These are phyloP conservation scores for Masticophis lateralis DNA, from an alignment of 2,797 vertebrate genomes.

Conservation along the genomic window DNA sequence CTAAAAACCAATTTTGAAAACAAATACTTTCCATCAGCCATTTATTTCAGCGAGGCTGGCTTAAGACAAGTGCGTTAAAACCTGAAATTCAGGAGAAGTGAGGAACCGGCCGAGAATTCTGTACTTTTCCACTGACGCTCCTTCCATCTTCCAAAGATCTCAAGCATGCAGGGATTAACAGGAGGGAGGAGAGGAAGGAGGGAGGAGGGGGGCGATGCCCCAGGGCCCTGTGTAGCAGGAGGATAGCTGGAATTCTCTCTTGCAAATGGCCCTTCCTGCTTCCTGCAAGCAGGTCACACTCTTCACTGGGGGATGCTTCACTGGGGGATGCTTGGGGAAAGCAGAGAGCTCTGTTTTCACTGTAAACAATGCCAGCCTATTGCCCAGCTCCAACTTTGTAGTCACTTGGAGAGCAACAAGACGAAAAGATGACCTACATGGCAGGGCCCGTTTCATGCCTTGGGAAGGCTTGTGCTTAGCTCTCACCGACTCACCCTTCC, in stretches of 20 bases:
- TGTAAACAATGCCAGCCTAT: fast-evolving
- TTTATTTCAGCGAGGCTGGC: neutral
- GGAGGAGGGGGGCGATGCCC: neutral
- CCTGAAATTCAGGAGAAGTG: neutral
- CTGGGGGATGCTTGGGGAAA: neutral
- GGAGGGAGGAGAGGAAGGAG: too few species aligned
- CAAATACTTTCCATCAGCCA: neutral
- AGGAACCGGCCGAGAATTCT: neutral
- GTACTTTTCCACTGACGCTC: neutral
- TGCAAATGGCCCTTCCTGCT: neutral
- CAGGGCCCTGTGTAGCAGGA: neutral
- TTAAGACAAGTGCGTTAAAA: neutral
- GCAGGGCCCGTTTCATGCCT: neutral
- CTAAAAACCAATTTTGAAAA: neutral
- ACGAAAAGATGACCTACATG: neutral
- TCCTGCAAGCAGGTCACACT: neutral
- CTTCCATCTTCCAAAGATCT: neutral
- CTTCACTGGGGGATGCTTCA: neutral
- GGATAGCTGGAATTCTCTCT: neutral
- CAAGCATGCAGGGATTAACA: fast-evolving
- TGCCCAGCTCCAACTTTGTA: neutral
- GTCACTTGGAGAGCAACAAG: neutral
- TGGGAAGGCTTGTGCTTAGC: neutral
- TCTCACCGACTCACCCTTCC: neutral
- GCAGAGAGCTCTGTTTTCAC: neutral